Evolutionary conservation across 2,888 invertebrate genomes (phyloP).

Genomic region (Neocrepidodera transversa): DNA sequence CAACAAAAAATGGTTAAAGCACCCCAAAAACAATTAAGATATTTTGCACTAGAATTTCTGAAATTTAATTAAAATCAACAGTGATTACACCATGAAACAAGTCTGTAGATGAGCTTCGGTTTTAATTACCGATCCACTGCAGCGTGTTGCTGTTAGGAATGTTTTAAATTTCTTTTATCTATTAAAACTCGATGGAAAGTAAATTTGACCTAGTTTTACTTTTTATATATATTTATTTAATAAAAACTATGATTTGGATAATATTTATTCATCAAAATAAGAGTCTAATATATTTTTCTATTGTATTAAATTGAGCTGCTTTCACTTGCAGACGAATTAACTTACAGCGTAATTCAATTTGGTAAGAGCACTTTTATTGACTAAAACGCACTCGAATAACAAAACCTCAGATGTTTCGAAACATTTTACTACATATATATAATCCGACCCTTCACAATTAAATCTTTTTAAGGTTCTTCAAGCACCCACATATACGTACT

Average conservation of each 20-base stretch:
- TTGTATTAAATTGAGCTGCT: no score
- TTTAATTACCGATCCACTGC: conserved; percentile 24
- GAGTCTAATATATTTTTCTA: no score
- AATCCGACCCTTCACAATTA: conserved; percentile 27
- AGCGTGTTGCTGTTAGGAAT: conserved; percentile 12
- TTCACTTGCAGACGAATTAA: no score
- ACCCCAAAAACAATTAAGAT: conserved; percentile 44
- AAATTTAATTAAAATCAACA: conserved; percentile 45
- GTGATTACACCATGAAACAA: conserved; percentile 26
- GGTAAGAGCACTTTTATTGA: conserved; percentile 26
- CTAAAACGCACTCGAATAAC: conserved; percentile 8
- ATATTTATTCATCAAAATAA: no score
- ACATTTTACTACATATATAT: conserved; percentile 25
- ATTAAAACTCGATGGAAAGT: no score
- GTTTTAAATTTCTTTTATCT: no score
- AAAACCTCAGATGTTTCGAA: conserved; percentile 27
- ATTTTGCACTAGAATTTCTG: conserved; percentile 46
- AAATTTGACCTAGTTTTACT: no score
- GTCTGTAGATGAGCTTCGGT: conserved; percentile 20
- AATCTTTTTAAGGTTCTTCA: conserved; percentile 33
- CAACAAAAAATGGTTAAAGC: conserved; percentile 32
- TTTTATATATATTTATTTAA: no score
- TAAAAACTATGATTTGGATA: no score
- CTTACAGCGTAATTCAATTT: conserved; percentile 24
- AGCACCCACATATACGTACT: conserved; percentile 26